Conservation (phyloP, 2,888 invertebrate genomes). For the Agrotis clavis region DNA sequence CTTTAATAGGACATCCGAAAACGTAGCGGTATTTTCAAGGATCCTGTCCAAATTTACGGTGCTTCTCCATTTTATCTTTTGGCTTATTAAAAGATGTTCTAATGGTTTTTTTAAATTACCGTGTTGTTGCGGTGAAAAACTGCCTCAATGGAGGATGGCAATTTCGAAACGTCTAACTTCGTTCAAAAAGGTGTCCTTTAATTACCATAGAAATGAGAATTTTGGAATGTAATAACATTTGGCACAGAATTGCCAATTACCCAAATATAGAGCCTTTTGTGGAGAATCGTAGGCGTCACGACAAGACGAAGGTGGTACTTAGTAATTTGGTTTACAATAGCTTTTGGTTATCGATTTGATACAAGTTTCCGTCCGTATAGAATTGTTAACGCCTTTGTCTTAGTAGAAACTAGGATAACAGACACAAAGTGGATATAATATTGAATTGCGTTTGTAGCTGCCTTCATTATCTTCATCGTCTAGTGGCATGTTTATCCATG, state of each 20-base stretch:
- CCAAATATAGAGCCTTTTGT: constrained; percentile 8
- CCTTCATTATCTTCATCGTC: neutral
- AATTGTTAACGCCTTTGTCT: constrained; percentile 23
- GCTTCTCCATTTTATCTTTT: constrained; percentile 23
- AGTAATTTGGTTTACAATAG: constrained; percentile 27
- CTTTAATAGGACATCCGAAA: constrained; percentile 28
- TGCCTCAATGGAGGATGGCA: neutral
- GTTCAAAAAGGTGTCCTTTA: constrained; percentile 25
- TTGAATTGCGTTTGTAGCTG: neutral
- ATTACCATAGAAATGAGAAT: constrained; percentile 38
- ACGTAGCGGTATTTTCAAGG: constrained; percentile 40
- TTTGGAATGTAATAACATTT: constrained; percentile 23
- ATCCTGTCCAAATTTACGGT: constrained; percentile 11
- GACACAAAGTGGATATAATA: neutral
- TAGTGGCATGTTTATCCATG: too few relatives aligned
- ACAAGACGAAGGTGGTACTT: constrained; percentile 10
- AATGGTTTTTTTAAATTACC: constrained; percentile 14
- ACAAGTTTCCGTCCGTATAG: constrained; percentile 16
- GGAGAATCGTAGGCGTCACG: constrained; percentile 20
- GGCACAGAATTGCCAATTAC: constrained; percentile 27
- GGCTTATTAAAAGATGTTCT: constrained; percentile 3
- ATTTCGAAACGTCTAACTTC: neutral
- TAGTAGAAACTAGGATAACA: constrained; percentile 1
- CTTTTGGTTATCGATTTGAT: constrained; percentile 25
- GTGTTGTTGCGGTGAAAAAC: constrained; percentile 8